These are phyloP conservation scores for Asobara japonica DNA, from an alignment of 1,140 invertebrate species.

Conservation along the genomic window DNA sequence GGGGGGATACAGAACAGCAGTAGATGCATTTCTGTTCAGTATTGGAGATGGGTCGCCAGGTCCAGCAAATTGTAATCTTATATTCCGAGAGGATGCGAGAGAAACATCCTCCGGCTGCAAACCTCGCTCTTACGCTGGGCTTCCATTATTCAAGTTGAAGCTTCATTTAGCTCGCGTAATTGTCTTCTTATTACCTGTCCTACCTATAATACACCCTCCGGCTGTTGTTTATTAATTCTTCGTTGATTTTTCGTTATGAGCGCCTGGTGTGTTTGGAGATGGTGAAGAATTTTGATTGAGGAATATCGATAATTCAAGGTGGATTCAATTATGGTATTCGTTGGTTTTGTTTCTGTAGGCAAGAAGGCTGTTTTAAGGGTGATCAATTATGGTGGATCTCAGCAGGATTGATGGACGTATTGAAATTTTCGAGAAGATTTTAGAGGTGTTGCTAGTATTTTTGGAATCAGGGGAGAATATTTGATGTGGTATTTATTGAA, in stretches of 20 bases:
- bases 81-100: not conserved
- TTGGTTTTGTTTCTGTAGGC: not conserved
- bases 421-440: too few species aligned
- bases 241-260: not conserved
- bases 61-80: conserved; percentile 32
- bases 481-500: too few species aligned
- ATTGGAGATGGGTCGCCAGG: not conserved
- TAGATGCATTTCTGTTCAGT: not conserved
- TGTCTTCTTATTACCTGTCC: conserved; percentile 38
- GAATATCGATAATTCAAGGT: not conserved
- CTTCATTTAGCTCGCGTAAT: conserved; percentile 37
- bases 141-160: conserved; percentile 28
- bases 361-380: too few species aligned
- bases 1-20: not conserved
- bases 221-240: conserved; percentile 15
- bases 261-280: not conserved
- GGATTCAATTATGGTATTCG: not conserved
- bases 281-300: not conserved
- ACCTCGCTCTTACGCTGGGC: conserved; percentile 11
- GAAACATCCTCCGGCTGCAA: conserved; percentile 14
- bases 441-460: too few species aligned
- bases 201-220: conserved; percentile 18
- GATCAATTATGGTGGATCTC: too few species aligned
- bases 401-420: too few species aligned
- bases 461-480: too few species aligned